These are phyloP conservation scores for Lingula anatina DNA, from an alignment of 2,888 invertebrate species.

Conservation along the genomic window DNA sequence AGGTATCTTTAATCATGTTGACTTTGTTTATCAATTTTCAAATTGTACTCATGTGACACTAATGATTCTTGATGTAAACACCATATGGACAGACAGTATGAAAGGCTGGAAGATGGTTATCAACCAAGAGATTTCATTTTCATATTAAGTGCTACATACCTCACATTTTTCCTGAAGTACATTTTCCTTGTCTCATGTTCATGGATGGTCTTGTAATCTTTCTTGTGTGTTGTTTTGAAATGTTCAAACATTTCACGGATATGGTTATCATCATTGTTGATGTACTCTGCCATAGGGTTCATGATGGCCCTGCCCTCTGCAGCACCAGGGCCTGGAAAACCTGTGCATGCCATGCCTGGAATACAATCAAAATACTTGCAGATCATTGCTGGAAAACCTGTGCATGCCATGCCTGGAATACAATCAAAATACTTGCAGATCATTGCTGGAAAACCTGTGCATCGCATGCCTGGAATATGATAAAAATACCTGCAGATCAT, in stretches of 20 bases:
- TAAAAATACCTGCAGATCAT: too few species aligned
- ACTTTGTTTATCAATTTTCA: neutral
- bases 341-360: constrained; percentile 47
- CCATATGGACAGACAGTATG: neutral
- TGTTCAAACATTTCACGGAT: constrained; percentile 69
- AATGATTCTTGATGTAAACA: neutral
- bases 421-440: too few species aligned
- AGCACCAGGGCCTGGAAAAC: constrained; percentile 76
- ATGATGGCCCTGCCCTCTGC: constrained; percentile 62
- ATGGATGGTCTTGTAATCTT: constrained; percentile 61
- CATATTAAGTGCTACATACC: constrained; percentile 20
- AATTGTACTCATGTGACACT: neutral
- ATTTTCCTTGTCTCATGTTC: constrained; percentile 71
- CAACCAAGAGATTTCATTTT: neutral
- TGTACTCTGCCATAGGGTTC: constrained; percentile 90
- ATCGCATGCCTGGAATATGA: too few species aligned
- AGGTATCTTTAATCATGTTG: neutral
- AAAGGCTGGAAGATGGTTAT: neutral
- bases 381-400: too few species aligned
- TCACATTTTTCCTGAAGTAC: constrained; percentile 78
- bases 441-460: too few species aligned
- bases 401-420: too few species aligned
- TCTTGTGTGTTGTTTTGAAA: constrained; percentile 70
- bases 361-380: too few species aligned
- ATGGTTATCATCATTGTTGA: constrained; percentile 62